These are phyloP conservation scores for Drosophila seguyi DNA, from an alignment of 1,140 invertebrate genomes.

Conservation along the genomic window DNA sequence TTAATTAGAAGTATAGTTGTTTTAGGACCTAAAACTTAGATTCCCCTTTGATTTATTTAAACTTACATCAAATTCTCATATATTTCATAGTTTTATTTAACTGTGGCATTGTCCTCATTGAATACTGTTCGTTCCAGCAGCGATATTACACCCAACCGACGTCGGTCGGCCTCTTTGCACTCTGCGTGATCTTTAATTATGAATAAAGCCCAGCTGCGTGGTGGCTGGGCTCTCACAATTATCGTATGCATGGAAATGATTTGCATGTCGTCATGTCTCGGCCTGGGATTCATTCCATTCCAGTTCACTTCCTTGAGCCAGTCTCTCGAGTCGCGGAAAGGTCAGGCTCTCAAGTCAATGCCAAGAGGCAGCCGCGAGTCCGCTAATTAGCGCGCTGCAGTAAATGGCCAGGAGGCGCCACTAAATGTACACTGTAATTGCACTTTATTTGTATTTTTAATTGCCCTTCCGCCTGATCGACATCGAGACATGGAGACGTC, in stretches of 20 bases:
- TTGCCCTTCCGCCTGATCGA: slow-evolving; percentile 18
- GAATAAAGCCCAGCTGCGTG: slow-evolving; percentile 46
- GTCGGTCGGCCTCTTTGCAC: slow-evolving; percentile 32
- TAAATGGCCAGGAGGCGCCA: slow-evolving; percentile 28
- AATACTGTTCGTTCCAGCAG: slow-evolving; percentile 20
- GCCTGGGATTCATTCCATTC: slow-evolving; percentile 22
- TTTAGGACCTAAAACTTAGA: no score
- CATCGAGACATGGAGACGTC: slow-evolving; percentile 23
- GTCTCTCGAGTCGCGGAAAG: slow-evolving; percentile 21
- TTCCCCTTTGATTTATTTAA: not conserved
- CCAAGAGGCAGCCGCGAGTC: slow-evolving; percentile 30
- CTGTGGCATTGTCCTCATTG: slow-evolving; percentile 19
- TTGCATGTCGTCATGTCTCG: slow-evolving; percentile 31
- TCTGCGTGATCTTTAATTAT: slow-evolving; percentile 55
- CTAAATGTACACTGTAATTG: slow-evolving; percentile 49
- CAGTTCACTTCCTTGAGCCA: slow-evolving; percentile 37
- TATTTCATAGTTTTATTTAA: not conserved
- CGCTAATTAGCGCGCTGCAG: slow-evolving; percentile 44
- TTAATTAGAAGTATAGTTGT: not conserved
- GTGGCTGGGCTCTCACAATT: slow-evolving; percentile 40
- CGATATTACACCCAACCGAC: slow-evolving; percentile 12
- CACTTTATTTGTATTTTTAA: slow-evolving; percentile 43
- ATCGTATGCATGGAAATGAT: slow-evolving; percentile 36
- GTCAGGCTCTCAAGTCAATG: slow-evolving; percentile 59
- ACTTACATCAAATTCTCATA: not conserved